Conservation (phyloP, 1,140 invertebrate species). For the Drosophila guanche region DNA sequence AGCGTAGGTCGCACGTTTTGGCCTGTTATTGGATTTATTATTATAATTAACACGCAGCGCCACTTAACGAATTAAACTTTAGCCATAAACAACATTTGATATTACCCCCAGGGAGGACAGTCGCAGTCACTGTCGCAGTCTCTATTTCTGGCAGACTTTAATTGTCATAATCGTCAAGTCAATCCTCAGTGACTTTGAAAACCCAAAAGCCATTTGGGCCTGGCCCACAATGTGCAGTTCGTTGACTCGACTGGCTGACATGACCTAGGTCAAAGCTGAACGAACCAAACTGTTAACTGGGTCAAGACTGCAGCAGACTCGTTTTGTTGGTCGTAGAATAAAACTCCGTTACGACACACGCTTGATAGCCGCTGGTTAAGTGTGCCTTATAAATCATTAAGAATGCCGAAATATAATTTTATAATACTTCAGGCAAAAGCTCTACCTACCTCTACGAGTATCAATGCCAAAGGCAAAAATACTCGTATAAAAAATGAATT, state of each 20-base stretch:
- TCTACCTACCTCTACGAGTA: background rate
- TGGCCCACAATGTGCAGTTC: slow-evolving; percentile 42
- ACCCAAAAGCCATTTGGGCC: slow-evolving; percentile 28
- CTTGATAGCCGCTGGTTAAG: slow-evolving; percentile 3
- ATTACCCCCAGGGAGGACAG: slow-evolving; percentile 7
- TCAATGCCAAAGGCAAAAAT: slow-evolving; percentile 56
- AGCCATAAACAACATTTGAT: slow-evolving; percentile 23
- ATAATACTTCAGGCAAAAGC: slow-evolving; percentile 21
- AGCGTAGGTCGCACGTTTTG: slow-evolving; percentile 74
- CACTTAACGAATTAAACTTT: slow-evolving; percentile 53
- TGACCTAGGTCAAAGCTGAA: slow-evolving; percentile 70
- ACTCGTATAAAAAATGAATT: slow-evolving; percentile 25
- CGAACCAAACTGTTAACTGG: slow-evolving; percentile 45
- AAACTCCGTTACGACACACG: slow-evolving; percentile 40
- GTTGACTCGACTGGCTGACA: slow-evolving; percentile 55
- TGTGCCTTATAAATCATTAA: slow-evolving; percentile 35
- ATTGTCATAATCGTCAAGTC: slow-evolving; percentile 26
- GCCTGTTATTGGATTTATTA: slow-evolving; percentile 78
- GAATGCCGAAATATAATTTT: slow-evolving; percentile 40
- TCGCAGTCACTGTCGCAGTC: slow-evolving; percentile 4
- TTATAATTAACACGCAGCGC: slow-evolving; percentile 70
- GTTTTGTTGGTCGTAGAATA: slow-evolving; percentile 24
- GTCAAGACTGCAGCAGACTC: slow-evolving; percentile 43
- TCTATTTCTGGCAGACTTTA: slow-evolving; percentile 19
- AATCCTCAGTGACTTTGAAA: slow-evolving; percentile 40